These are phyloP conservation scores for Drosophila pseudoananassae DNA, from an alignment of 1,140 invertebrate species.

Conservation along the genomic window DNA sequence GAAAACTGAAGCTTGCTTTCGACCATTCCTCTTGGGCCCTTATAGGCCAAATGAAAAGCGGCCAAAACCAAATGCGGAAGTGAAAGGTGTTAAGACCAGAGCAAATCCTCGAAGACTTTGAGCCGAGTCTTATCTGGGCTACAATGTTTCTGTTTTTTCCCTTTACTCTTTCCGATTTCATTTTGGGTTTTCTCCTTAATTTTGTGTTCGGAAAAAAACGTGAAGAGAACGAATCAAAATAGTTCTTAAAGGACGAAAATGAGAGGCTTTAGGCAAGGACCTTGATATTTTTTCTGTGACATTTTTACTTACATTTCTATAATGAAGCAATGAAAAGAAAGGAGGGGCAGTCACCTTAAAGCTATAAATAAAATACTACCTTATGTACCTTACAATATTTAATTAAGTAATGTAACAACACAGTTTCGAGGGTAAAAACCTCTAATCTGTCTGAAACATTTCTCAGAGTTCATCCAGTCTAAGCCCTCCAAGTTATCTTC, in stretches of 20 bases:
- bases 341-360: too few species aligned
- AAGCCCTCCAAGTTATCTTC: slow-evolving; percentile 9
- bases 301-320: too few species aligned
- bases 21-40: background rate
- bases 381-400: background rate
- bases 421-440: background rate
- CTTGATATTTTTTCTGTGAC: too few species aligned
- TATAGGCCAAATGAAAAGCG: slow-evolving; percentile 9
- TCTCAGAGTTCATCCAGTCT: background rate
- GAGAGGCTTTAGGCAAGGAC: background rate
- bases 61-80: slow-evolving; percentile 32
- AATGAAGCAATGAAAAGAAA: too few species aligned
- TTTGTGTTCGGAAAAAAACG: slow-evolving; percentile 5
- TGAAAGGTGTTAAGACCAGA: slow-evolving; percentile 50
- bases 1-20: background rate
- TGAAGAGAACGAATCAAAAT: slow-evolving; percentile 2
- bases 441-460: background rate
- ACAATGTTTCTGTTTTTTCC: slow-evolving; percentile 39
- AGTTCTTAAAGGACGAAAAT: slow-evolving; percentile 5
- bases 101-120: slow-evolving; percentile 51
- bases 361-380: too few species aligned
- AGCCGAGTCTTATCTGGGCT: slow-evolving; percentile 50
- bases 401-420: background rate
- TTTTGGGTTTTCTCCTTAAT: slow-evolving; percentile 21
- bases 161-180: slow-evolving; percentile 16